These are phyloP conservation scores for Hyalella azteca DNA, from an alignment of 2,888 invertebrate species.

Conservation along the genomic window DNA sequence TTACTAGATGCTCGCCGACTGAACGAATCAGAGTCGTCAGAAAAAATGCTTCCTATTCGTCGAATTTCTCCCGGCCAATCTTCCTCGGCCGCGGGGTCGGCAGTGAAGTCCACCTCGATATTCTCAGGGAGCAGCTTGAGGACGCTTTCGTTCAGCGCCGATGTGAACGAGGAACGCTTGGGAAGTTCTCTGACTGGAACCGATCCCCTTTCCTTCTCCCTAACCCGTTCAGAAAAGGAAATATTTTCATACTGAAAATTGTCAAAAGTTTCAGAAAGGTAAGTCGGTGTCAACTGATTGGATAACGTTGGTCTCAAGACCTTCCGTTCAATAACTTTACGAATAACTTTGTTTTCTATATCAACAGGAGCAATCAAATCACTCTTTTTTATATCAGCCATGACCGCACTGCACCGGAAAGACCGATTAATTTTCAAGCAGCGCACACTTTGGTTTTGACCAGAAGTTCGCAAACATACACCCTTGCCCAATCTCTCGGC, in stretches of 20 bases:
- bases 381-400: background rate
- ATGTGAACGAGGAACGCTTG: constrained; percentile 6
- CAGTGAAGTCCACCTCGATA: constrained; percentile 16
- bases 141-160: background rate
- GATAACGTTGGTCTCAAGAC: background rate
- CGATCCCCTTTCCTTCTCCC: constrained; percentile 1
- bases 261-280: constrained; percentile 1
- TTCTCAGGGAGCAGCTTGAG: constrained; percentile 24
- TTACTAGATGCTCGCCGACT: constrained; percentile 33
- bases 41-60: background rate
- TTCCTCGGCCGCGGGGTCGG: background rate
- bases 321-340: background rate
- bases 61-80: background rate
- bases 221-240: background rate
- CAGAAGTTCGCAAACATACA: background rate
- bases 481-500: background rate
- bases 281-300: background rate
- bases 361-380: background rate
- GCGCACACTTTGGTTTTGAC: background rate
- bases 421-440: constrained; percentile 17
- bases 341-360: background rate
- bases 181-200: constrained; percentile 17
- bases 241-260: background rate
- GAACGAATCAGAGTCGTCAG: background rate
- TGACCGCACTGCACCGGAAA: background rate